Evolutionary conservation across 2,888 invertebrate species (phyloP).

Genomic region (Cyclophora punctaria): DNA sequence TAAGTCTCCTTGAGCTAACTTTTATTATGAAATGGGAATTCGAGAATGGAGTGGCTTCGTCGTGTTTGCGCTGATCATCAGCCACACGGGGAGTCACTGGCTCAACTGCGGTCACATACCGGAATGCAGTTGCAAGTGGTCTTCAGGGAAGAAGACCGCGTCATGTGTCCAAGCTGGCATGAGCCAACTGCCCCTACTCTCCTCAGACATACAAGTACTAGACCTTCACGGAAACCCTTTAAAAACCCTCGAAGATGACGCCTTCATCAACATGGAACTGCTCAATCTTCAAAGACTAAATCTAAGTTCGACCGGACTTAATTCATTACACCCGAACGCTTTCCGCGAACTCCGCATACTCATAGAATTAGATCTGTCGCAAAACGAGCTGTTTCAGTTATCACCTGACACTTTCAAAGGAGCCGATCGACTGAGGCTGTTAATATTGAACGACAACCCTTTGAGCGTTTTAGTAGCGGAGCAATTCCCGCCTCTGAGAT

Average conservation of each 20-base stretch:
- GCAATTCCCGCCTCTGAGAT: conserved; percentile 87
- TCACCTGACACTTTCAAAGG: conserved; percentile 88
- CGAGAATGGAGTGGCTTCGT: conserved; percentile 48
- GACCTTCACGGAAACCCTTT: conserved; percentile 88
- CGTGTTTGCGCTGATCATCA: conserved; percentile 40
- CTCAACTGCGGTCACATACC: conserved; percentile 83
- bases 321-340: conserved; percentile 84
- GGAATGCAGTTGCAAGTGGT: conserved; percentile 93
- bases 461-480: conserved; percentile 80
- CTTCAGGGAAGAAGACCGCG: conserved; percentile 91
- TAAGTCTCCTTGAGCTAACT: conserved; percentile 25
- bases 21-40: conserved; percentile 59
- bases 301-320: conserved; percentile 82
- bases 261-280: conserved; percentile 85
- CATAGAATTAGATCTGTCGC: conserved; percentile 89
- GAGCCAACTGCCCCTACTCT: conserved; percentile 78
- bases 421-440: conserved; percentile 84
- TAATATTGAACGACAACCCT: conserved; percentile 89
- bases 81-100: conserved; percentile 79
- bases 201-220: conserved; percentile 78
- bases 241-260: conserved; percentile 80
- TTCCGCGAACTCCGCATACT: conserved; percentile 89
- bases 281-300: conserved; percentile 90
- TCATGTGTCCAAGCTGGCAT: conserved; percentile 86
- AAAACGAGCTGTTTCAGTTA: conserved; percentile 83